Base-by-base conservation (phyloP, 2,888 invertebrate genomes). In the Trilocha varians region DNA sequence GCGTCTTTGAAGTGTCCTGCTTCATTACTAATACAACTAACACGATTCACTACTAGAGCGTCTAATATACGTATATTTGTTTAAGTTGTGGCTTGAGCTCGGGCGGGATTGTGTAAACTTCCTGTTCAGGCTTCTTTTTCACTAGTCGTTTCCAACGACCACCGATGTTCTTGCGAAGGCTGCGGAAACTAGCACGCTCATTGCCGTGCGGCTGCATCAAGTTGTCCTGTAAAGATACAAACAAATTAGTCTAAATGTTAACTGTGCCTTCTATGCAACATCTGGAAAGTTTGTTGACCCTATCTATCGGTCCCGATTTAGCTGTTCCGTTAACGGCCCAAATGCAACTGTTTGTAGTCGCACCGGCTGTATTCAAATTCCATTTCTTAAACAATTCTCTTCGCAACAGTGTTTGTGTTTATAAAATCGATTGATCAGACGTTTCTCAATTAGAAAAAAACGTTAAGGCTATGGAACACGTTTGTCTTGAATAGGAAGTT, bases 61-160 rank as follows among this genome's bases (percentile, higher is more conserved):
- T 58, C 87, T 88, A 94, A 85, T 94, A 95, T 73, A 95, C 94
- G 80, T 94, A 95, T 70, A 95, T 95, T 73, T 93, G 92, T 85
- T 94, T 94, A 59, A 95, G 89, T 87, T 95, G 94, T 59, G 94
- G 93, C 77, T 93, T 93, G 65, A 94, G 88, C 86, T 94, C 94
- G 45, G 94, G 93, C 60, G 94, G 94, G 87, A 95, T 94, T 77
- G 92, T 91, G 85, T 93, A 93, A 53, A 91, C 89, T 71, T 93
- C 92, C 76, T 91, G 91, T 69, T 91, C 90, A 52, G 93, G 91
- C 87, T 94, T 94, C 89, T 91, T 92, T 76, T 93, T 93, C 56
- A 94, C 93, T 62, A 94, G 88, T 67, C 94, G 91, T 78, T 93
- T 91, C 91, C 94, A 94, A 70, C 92, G 91, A 64, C 94, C 94